Conservation (phyloP, 2,797 vertebrate genomes). For the Anomalospiza imberbis region DNA sequence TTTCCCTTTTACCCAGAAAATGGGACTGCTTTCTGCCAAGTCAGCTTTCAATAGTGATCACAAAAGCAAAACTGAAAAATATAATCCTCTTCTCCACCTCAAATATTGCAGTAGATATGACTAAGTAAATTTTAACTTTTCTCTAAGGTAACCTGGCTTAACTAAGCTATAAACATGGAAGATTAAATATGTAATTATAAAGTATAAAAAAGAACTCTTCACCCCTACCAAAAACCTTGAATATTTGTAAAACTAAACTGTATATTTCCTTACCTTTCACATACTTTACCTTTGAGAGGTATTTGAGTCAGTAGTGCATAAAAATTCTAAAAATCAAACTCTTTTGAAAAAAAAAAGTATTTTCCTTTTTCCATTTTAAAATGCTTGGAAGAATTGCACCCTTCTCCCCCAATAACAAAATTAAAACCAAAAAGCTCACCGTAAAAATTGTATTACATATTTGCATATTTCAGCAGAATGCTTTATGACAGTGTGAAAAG, state of each 20-base stretch:
- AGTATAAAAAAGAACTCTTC: background rate
- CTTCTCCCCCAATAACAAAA: background rate
- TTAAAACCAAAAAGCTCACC: background rate
- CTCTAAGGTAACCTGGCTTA: background rate
- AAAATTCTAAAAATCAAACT: background rate
- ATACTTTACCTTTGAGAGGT: background rate
- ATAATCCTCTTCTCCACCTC: background rate
- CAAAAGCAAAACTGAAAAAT: conserved; percentile 54
- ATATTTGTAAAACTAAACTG: background rate
- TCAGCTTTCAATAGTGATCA: conserved; percentile 69
- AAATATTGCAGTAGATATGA: conserved; percentile 11
- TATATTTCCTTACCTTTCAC: background rate
- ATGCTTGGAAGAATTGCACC: background rate
- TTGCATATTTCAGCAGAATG: background rate
- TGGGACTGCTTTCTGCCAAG: conserved; percentile 49
- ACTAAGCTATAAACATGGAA: background rate
- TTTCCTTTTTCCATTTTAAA: background rate
- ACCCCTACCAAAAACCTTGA: background rate
- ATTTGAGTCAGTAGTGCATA: background rate
- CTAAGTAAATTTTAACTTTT: background rate
- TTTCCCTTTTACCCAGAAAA: conserved; percentile 68
- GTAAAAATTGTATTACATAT: background rate
- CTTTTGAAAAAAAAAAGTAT: background rate
- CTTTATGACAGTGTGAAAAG: background rate
- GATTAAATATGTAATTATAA: background rate